Base-by-base conservation (phyloP, 2,797 vertebrate genomes). In the Enteromius afrohamiltoni region DNA sequence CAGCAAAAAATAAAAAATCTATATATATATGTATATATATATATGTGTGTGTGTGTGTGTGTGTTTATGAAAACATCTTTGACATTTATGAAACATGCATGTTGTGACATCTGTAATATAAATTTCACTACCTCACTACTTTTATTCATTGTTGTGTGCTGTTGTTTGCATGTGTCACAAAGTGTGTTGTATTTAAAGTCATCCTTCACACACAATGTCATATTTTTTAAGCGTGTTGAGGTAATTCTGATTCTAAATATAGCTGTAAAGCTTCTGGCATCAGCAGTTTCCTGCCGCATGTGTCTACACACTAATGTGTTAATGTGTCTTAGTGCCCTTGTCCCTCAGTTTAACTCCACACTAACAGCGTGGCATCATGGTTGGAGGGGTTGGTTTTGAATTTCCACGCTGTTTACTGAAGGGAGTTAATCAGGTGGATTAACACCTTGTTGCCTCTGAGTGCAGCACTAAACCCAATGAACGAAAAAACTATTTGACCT, bases 401-500 rank as follows among this genome's bases (percentile, higher is more conserved):
- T 77, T 76, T 77, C 49, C 58, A 17, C 19, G 10, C 34, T 68
- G 73, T 70, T 77, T 77, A 31, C 82, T 47, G 64, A 79, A 67
- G 77, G 49, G 49, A 76, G 64, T 77, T 77, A 70, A 83, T 77
- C 64, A 77, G 23, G 8, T 1, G 2, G 45, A 75, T 82, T 26
- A 73, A 82, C 80, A 82, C 29, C 60, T 75, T 77, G 73, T 67
- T 68, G 37, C 23, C 47, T 68, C 16, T 29, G 31, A 83, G 71
- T 76, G 71, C 60, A 45, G 62, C 62, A 31, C 23, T 83, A 55
- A 64, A 80, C 51, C 49, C 79, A 29, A 4, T 82, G 80, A 73
- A 53, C 64, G 69, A n/a, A n/a, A 49, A 71, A 74, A 67, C 62
- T 67, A 29, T 53, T 68, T 83, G 81, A 83, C 81, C 34, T 83